Conservation (phyloP, 1,140 invertebrate genomes). For the Saccostrea echinata region DNA sequence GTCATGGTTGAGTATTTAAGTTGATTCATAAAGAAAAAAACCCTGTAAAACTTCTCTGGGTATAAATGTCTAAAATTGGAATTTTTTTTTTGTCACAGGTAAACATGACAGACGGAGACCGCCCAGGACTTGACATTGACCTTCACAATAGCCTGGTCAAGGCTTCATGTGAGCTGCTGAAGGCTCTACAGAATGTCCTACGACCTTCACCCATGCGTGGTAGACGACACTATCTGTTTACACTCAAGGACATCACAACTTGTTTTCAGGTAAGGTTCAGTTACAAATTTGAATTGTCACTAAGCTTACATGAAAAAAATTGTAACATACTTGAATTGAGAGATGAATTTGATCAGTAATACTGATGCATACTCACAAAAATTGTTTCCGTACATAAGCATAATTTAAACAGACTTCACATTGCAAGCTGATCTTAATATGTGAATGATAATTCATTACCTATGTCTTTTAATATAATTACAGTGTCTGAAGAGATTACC, state of each 20-base stretch:
- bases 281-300: not conserved
- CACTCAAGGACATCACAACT: constrained; percentile 77
- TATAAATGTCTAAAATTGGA: not conserved
- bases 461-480: not conserved
- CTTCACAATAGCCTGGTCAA: constrained; percentile 77
- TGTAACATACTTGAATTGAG: no score
- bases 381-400: no score
- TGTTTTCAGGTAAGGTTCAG: constrained; percentile 76
- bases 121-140: constrained; percentile 76
- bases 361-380: not conserved
- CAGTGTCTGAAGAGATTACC: constrained; percentile 75
- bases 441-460: not conserved
- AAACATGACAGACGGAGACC: constrained; percentile 75
- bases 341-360: not conserved
- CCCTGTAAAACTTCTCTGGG: not conserved
- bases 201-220: constrained; percentile 76
- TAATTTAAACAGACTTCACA: no score
- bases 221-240: constrained; percentile 78
- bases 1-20: not conserved
- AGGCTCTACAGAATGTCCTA: constrained; percentile 73
- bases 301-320: no score
- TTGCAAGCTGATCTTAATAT: not conserved
- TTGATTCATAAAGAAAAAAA: not conserved
- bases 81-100: constrained; percentile 60
- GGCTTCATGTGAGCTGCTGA: constrained; percentile 76